Evolutionary conservation across 2,888 invertebrate genomes (phyloP).

Genomic region (Strigamia maritima): DNA sequence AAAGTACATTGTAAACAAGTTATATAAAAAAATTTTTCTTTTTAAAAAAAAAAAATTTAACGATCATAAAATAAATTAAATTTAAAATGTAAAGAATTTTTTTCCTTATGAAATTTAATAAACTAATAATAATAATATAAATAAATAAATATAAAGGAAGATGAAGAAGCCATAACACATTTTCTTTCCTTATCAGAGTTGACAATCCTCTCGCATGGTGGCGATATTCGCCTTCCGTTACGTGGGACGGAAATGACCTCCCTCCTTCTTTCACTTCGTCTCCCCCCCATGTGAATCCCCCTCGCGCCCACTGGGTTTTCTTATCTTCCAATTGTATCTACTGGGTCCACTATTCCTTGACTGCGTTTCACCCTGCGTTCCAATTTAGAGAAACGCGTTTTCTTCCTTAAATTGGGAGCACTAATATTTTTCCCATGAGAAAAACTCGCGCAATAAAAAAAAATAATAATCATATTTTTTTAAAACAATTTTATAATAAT

Average conservation of each 20-base stretch:
- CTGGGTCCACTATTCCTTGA: conserved; percentile 4
- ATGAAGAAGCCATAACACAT: not conserved
- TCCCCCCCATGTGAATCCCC: not conserved
- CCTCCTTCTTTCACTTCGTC: not conserved
- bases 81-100: not conserved
- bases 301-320: conserved; percentile 1
- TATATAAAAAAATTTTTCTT: too few species aligned
- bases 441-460: not conserved
- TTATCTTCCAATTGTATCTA: conserved; percentile 4
- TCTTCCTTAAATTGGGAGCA: not conserved
- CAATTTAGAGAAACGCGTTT: not conserved
- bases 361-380: not conserved
- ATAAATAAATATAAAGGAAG: not conserved
- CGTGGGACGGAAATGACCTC: conserved; percentile 4
- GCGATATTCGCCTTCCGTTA: conserved; percentile 4
- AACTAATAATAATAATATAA: not conserved
- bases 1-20: not conserved
- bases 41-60: not conserved
- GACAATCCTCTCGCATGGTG: not conserved
- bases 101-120: not conserved
- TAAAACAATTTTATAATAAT: too few species aligned
- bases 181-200: not conserved
- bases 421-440: not conserved
- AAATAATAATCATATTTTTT: not conserved
- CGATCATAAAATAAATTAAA: too few species aligned